Evolutionary conservation across 2,113 vertebrate species (phyloP), one percentile per base, ranked within the genome.

Genomic region (Pandion haliaetus): DNA sequence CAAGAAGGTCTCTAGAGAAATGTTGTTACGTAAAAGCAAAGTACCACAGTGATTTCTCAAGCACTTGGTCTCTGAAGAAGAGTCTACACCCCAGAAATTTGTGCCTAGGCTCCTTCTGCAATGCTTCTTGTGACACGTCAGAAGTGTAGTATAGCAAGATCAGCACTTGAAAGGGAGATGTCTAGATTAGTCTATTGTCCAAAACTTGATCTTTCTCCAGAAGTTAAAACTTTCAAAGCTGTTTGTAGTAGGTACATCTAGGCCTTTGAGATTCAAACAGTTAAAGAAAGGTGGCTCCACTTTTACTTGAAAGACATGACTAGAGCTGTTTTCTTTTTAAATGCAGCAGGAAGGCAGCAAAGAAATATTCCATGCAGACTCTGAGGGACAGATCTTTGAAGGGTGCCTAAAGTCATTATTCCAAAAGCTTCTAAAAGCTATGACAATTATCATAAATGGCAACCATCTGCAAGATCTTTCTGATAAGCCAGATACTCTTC

Each of bases 331-430:
- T 74, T 90, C 57, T 84, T 89, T 69, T 66, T 63, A 36, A 88
- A 84, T 1, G 1, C 45, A 88, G 24, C 29, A 82, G 31, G 52
- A 79, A 92, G 50, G 79, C 8, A 36, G 18, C 3, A 89, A 82
- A 84, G 57, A 61, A 44, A 38, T 2, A 77, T 17, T 91, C 59
- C n/a, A 57, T 42, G 62, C 26, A 88, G 86, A 82, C 31, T 52
- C 36, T 69, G 89, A 85, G 44, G 82, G 82, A 93, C 73, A 95
- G 80, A 85, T 95, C 77, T 44, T 78, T 93, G 77, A 94, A 63
- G 65, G 17, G 28, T 71, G 21, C 83, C 74, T 40, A 79, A 10
- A 89, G 88, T 78, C 52, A 50, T 86, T 74, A 78, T 78, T 95
- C 90, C 62, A 88, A 88, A 93, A 80, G 44, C 55, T 90, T 92